Percentiles rank a stretch among this genome's conserved stretches.
These are phyloP conservation scores for Chunga burmeisteri DNA, from an alignment of 2,113 vertebrate genomes.

Conservation along the genomic window DNA sequence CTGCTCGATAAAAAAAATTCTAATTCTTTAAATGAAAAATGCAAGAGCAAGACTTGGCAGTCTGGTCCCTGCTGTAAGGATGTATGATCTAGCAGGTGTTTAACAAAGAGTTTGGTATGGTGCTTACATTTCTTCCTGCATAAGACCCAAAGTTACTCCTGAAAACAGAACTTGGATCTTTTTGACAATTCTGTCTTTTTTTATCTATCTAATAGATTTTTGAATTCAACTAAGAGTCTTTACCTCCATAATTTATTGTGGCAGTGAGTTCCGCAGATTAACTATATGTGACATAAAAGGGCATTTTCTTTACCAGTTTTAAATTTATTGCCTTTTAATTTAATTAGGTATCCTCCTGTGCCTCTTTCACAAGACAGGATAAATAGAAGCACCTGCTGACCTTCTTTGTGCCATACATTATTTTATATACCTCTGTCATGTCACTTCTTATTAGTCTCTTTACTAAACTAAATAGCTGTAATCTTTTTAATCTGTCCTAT, in stretches of 20 bases:
- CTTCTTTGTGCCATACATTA: slow-evolving; percentile 46
- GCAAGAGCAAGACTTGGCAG: background rate
- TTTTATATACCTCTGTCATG: slow-evolving; percentile 60
- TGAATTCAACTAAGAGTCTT: slow-evolving; percentile 21
- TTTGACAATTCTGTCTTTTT: slow-evolving; percentile 28
- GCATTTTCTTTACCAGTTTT: slow-evolving; percentile 50
- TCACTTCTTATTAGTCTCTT: slow-evolving; percentile 36
- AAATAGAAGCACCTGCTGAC: slow-evolving; percentile 55
- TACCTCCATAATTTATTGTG: slow-evolving; percentile 10
- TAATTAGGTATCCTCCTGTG: slow-evolving; percentile 29
- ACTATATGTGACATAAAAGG: slow-evolving; percentile 51
- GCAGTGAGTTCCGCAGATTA: slow-evolving; percentile 24
- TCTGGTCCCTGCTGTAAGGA: background rate
- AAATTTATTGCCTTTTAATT: slow-evolving; percentile 60
- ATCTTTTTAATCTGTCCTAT: slow-evolving; percentile 57
- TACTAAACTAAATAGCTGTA: slow-evolving; percentile 37
- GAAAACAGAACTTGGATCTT: background rate
- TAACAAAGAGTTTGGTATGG: rapidly evolving
- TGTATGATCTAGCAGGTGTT: background rate
- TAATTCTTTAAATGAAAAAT: background rate
- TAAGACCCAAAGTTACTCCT: background rate
- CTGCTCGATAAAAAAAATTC: background rate
- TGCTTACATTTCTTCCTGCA: background rate
- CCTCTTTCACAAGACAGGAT: slow-evolving; percentile 53
- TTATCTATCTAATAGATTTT: slow-evolving; percentile 20